Evolutionary conservation across 2,113 vertebrate genomes (phyloP).

Genomic region (Heliornis fulica): DNA sequence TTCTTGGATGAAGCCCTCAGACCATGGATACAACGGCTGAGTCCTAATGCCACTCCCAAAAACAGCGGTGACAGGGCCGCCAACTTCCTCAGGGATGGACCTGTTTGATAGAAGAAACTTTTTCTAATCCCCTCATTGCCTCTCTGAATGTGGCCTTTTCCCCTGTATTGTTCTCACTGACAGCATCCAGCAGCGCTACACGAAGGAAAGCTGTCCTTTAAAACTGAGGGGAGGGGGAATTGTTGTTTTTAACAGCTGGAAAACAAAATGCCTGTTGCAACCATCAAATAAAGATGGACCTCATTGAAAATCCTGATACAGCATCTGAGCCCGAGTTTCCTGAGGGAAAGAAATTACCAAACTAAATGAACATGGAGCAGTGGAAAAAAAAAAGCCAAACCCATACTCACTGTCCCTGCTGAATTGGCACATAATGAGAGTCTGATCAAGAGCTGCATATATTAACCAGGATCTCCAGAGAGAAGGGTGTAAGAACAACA

Average conservation of each 20-base stretch:
- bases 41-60: neutral
- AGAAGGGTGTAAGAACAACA: neutral
- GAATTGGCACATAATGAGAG: neutral
- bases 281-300: constrained; percentile 24
- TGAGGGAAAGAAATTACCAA: constrained; percentile 22
- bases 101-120: neutral
- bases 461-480: neutral
- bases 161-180: neutral
- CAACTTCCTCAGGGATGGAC: fast-evolving
- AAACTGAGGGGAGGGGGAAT: neutral
- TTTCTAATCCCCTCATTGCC: neutral
- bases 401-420: neutral
- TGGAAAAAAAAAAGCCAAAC: neutral
- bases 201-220: neutral
- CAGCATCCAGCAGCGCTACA: neutral
- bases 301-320: constrained; percentile 24
- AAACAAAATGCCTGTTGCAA: neutral
- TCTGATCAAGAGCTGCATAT: neutral
- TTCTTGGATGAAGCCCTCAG: neutral
- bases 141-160: neutral
- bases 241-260: neutral
- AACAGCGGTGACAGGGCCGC: neutral
- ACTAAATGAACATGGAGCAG: neutral
- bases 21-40: neutral
- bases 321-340: neutral